These are phyloP conservation scores for Pogonophryne albipinna DNA, from an alignment of 2,797 vertebrate genomes.

Conservation along the genomic window DNA sequence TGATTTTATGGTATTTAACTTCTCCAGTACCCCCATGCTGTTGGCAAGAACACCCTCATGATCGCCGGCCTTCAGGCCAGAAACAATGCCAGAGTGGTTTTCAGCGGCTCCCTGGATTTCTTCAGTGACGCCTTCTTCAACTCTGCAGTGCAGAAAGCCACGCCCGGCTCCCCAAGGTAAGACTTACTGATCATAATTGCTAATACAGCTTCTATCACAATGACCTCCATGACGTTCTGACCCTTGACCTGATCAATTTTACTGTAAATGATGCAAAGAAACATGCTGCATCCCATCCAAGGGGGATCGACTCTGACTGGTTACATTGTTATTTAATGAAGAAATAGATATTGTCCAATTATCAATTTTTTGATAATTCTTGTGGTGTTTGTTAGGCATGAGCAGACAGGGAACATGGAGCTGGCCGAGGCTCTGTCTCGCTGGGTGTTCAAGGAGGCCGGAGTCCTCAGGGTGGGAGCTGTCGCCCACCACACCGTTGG, in stretches of 20 bases:
- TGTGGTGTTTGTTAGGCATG: conserved; percentile 79
- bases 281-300: neutral
- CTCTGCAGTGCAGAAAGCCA: conserved; percentile 93
- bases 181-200: neutral
- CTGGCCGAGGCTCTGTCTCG: conserved; percentile 92
- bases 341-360: neutral
- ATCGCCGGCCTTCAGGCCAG: conserved; percentile 96
- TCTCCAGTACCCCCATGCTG: conserved; percentile 94
- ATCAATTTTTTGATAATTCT: conserved; percentile 3
- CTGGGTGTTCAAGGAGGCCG: conserved; percentile 99
- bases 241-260: no score
- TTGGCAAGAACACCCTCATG: conserved; percentile 97
- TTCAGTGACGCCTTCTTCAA: conserved; percentile 98
- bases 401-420: conserved; percentile 94
- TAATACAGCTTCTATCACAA: neutral
- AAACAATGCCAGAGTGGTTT: conserved; percentile 96
- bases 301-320: no score
- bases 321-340: no score
- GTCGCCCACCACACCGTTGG: conserved; percentile 96
- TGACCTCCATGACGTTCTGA: neutral
- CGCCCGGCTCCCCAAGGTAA: conserved; percentile 90
- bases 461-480: conserved; percentile 93
- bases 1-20: neutral
- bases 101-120: conserved; percentile 96
- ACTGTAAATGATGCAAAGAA: neutral